phyloP scores from a whole-genome alignment of 2,113 vertebrate genomes.

The Lynx canadensis region DNA sequence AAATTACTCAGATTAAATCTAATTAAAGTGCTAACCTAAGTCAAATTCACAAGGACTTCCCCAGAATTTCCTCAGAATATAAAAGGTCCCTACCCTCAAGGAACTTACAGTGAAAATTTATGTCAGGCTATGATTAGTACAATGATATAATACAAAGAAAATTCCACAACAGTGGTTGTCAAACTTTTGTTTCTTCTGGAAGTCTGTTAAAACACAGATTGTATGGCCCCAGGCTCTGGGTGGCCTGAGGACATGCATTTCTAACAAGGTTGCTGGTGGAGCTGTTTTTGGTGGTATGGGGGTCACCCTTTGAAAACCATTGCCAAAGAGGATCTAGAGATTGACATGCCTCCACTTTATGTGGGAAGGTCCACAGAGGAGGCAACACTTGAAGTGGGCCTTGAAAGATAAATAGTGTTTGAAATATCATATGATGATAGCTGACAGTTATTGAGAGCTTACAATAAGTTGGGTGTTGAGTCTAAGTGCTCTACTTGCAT shows the following conservation, averaged over 20 bases:
- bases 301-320: not conserved
- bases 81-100: not conserved
- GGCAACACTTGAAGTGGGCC: not conserved
- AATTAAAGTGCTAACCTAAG: not conserved
- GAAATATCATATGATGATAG: not conserved
- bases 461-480: not conserved
- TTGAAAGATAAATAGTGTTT: too few species aligned
- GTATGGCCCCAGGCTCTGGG: not conserved
- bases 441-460: not conserved
- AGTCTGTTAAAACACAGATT: not conserved
- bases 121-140: not conserved
- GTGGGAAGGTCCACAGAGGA: not conserved
- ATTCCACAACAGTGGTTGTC: not conserved
- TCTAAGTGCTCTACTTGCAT: not conserved
- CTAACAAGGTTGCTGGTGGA: not conserved
- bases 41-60: not conserved
- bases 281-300: not conserved
- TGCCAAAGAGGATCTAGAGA: not conserved
- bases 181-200: not conserved
- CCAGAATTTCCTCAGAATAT: not conserved
- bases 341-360: not conserved
- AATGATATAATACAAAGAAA: not conserved
- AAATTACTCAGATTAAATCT: not conserved
- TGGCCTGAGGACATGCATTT: not conserved
- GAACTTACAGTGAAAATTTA: not conserved